A percentile compares a stretch with the other conserved stretches of the same genome.
Conservation (phyloP, 2,113 vertebrate genomes). For the Psammodynastes pulverulentus region DNA sequence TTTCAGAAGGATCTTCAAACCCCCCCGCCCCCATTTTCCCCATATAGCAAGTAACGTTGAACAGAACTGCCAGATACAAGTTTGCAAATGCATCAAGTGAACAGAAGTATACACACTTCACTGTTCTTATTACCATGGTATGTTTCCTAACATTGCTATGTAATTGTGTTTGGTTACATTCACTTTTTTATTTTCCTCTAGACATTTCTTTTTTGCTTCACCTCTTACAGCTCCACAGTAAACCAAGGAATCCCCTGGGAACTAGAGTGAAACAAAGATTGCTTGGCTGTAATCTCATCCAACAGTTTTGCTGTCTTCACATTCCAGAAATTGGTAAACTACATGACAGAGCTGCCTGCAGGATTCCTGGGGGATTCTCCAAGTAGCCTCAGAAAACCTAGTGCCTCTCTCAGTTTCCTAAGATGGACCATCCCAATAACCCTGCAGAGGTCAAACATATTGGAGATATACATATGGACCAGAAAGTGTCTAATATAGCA, state of each 20-base stretch:
- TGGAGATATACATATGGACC: neutral
- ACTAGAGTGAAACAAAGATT: neutral
- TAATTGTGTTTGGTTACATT: neutral
- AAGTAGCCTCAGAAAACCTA: neutral
- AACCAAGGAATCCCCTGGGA: neutral
- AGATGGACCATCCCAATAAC: neutral
- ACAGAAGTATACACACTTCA: neutral
- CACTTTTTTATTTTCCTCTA: neutral
- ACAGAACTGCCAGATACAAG: neutral
- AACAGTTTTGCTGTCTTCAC: neutral
- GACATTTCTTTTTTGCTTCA: neutral
- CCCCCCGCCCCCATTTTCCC: neutral
- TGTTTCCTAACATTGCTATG: neutral
- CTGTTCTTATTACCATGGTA: neutral
- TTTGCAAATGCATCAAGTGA: neutral
- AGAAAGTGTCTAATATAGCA: neutral
- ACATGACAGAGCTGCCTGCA: neutral
- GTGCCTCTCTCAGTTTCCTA: neutral
- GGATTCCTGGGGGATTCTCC: neutral
- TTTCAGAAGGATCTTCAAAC: neutral
- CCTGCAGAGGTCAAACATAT: neutral
- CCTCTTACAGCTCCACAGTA: neutral
- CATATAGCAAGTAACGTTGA: neutral
- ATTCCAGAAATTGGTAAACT: neutral
- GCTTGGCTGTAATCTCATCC: neutral